phyloP scores from a whole-genome alignment of 2,888 invertebrate genomes.

The Escarpia spicata region DNA sequence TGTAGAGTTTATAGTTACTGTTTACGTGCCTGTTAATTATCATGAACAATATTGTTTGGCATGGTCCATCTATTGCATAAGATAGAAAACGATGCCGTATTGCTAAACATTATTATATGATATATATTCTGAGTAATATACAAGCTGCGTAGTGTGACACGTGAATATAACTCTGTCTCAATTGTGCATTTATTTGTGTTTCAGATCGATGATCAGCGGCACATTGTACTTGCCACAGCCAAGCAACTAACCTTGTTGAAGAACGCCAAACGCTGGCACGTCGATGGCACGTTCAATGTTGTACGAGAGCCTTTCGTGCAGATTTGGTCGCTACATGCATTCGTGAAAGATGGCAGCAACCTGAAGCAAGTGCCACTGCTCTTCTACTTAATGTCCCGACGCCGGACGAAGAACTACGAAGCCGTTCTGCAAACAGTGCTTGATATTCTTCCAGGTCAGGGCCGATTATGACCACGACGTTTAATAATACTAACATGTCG shows the following conservation, averaged over 20 bases:
- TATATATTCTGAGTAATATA: background rate
- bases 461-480: no score
- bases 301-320: background rate
- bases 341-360: background rate
- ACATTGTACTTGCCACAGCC: background rate
- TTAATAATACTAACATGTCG: no score
- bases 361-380: background rate
- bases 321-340: conserved; percentile 7
- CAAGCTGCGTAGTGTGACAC: no score
- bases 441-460: background rate
- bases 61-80: no score
- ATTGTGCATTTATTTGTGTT: background rate
- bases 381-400: background rate
- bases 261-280: background rate
- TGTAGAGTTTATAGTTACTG: no score
- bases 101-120: background rate
- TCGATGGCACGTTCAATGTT: background rate
- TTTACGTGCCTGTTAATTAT: no score
- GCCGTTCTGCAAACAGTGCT: background rate
- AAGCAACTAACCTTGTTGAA: background rate
- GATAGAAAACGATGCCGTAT: no score
- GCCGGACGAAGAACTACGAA: background rate
- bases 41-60: no score
- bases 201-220: background rate
- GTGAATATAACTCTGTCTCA: no score